Evolutionary conservation across 2,113 vertebrate genomes (phyloP).

Genomic region (Scartelaos histophorus): DNA sequence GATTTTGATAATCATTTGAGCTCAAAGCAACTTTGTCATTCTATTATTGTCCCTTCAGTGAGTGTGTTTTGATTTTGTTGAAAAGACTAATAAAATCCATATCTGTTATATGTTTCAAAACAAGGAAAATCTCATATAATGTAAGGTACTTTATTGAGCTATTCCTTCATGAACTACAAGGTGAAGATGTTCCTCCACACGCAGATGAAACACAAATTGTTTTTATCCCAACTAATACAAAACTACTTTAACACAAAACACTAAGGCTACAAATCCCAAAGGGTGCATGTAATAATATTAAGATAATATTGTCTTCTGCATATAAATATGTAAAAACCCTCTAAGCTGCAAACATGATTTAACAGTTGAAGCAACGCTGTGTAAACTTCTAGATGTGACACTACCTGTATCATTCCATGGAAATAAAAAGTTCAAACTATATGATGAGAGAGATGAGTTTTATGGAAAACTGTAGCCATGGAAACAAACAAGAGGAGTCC

Average conservation of each 20-base stretch:
- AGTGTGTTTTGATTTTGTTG: conserved; percentile 7
- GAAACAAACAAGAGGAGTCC: no score
- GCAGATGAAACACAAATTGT: neutral
- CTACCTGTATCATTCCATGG: no score
- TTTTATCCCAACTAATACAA: no score
- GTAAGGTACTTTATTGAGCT: neutral
- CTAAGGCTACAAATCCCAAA: neutral
- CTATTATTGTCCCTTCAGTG: conserved; percentile 19
- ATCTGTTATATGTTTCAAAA: neutral
- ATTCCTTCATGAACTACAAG: neutral
- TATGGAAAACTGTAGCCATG: no score
- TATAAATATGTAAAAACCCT: no score
- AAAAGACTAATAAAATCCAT: neutral
- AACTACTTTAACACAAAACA: neutral
- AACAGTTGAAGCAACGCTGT: no score
- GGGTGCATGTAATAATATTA: no score
- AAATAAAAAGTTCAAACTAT: no score
- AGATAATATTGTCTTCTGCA: no score
- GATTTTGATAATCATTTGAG: conserved; percentile 44
- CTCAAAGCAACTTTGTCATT: conserved; percentile 41
- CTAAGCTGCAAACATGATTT: no score
- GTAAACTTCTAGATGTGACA: no score
- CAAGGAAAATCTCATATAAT: neutral
- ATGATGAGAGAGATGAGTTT: no score
- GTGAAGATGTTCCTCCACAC: neutral